Percentiles rank a stretch among this genome's conserved stretches.
Conservation (phyloP, 1,140 invertebrate species). For the Rhynchophorus ferrugineus region DNA sequence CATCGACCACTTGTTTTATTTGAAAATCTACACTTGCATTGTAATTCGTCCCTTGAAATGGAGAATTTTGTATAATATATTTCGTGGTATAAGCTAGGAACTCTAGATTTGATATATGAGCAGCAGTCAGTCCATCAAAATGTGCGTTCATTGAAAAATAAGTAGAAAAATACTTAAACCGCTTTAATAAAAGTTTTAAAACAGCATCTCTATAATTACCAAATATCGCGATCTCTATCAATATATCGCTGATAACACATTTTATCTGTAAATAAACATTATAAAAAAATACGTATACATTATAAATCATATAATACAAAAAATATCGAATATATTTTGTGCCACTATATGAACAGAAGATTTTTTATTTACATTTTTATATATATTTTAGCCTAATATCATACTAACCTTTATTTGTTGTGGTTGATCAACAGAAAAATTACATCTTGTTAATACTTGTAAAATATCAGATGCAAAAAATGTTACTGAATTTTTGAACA, state of each 20-base stretch:
- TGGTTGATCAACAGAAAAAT: background rate
- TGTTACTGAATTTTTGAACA: background rate
- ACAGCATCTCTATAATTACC: background rate
- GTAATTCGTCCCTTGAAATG: too few species aligned
- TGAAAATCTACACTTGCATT: too few species aligned
- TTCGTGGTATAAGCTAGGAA: background rate
- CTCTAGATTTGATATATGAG: background rate
- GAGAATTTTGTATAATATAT: background rate
- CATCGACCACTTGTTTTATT: too few species aligned
- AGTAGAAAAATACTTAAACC: background rate
- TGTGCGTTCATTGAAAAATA: background rate
- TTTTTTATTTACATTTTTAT: too few species aligned
- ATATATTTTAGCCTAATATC: too few species aligned
- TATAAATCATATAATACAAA: background rate
- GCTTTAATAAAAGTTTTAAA: background rate
- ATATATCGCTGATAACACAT: background rate
- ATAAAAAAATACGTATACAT: background rate
- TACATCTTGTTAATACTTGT: background rate
- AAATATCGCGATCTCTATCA: background rate
- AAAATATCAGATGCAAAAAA: background rate
- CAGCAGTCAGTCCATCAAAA: background rate
- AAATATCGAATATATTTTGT: background rate
- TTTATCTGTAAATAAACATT: background rate
- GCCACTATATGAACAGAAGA: background rate
- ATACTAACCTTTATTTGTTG: background rate